Evolutionary conservation across 1,140 invertebrate genomes (phyloP).

Genomic region (Ceratina japonica): DNA sequence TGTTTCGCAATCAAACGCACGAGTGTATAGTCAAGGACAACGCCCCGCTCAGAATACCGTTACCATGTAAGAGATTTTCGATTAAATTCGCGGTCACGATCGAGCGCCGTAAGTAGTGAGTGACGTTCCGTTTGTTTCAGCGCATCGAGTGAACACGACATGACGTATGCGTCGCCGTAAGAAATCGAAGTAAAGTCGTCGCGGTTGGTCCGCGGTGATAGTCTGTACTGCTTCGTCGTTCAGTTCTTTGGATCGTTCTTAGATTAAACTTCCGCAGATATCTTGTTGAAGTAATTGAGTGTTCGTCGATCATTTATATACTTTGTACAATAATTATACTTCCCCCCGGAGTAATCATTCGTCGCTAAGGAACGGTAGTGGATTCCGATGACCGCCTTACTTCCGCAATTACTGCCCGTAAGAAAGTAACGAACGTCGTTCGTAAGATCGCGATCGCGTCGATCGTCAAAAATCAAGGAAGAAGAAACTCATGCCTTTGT

Average conservation of each 20-base stretch:
- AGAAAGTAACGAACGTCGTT: background rate
- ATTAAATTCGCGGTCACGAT: background rate
- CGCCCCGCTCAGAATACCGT: slow-evolving; percentile 89
- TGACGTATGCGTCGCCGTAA: slow-evolving; percentile 69
- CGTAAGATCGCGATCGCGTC: background rate
- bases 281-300: slow-evolving; percentile 44
- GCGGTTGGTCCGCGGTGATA: slow-evolving; percentile 20
- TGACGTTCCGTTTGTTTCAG: slow-evolving; percentile 74
- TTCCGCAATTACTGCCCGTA: slow-evolving; percentile 1
- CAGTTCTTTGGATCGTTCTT: slow-evolving; percentile 48
- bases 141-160: slow-evolving; percentile 79
- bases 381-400: background rate
- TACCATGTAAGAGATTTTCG: slow-evolving; percentile 79
- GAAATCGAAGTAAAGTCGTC: slow-evolving; percentile 45
- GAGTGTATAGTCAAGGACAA: slow-evolving; percentile 89
- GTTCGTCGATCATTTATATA: slow-evolving; percentile 53
- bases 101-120: too few relatives aligned
- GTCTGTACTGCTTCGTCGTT: slow-evolving; percentile 26
- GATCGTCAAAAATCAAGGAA: background rate
- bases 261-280: slow-evolving; percentile 55
- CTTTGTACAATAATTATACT: slow-evolving; percentile 57
- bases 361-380: background rate
- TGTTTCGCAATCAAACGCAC: slow-evolving; percentile 89
- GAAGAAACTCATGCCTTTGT: background rate
- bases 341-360: slow-evolving; percentile 4